These are phyloP conservation scores for Odontomachus brunneus DNA, from an alignment of 1,140 invertebrate species.

Conservation along the genomic window DNA sequence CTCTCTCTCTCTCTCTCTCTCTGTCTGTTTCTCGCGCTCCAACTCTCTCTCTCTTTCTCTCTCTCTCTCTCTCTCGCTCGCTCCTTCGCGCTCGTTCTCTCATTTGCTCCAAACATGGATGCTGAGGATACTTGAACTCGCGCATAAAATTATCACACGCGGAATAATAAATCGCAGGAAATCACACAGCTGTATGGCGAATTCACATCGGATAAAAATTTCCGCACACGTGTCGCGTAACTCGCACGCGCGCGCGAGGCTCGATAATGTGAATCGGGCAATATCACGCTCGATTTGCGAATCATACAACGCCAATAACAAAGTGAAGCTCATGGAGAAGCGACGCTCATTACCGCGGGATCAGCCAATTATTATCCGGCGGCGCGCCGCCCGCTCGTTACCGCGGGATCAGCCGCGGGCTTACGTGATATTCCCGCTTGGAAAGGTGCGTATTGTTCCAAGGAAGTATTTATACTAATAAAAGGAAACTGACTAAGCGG, in stretches of 20 bases:
- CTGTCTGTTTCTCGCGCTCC: not conserved
- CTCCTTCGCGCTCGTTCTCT: not conserved
- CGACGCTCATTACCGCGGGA: not conserved
- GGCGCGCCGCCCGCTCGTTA: not conserved
- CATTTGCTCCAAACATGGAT: not conserved
- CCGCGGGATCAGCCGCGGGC: not conserved
- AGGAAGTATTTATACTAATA: constrained; percentile 65
- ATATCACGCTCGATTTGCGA: not conserved
- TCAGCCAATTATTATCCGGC: not conserved
- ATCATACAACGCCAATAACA: not conserved
- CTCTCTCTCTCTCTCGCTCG: not conserved
- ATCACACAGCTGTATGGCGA: not conserved
- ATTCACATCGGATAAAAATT: constrained; percentile 38
- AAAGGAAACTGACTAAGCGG: constrained; percentile 69
- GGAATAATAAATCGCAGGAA: constrained; percentile 37
- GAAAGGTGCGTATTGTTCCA: constrained; percentile 42
- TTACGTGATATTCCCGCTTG: not conserved
- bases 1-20: not conserved
- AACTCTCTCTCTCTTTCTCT: not conserved
- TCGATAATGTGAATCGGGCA: constrained; percentile 2
- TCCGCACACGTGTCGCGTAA: constrained; percentile 18
- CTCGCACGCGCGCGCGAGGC: not conserved
- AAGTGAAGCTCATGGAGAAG: not conserved
- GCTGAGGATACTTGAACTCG: constrained; percentile 44
- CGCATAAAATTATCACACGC: constrained; percentile 36